These are phyloP conservation scores for Suncus etruscus DNA, from an alignment of 2,113 vertebrate species.

Conservation along the genomic window DNA sequence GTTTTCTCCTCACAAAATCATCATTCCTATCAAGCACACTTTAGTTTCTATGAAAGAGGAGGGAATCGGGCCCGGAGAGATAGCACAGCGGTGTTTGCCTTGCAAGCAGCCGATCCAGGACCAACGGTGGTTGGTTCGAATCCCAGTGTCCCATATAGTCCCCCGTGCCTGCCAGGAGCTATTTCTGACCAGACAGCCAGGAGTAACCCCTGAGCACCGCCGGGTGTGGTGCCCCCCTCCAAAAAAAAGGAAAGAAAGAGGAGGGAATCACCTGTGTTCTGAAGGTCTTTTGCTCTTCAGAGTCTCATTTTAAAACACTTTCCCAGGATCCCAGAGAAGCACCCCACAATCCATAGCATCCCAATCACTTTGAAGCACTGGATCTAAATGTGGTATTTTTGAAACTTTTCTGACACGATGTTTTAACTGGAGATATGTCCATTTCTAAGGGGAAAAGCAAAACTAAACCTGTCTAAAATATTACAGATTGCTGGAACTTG, in stretches of 20 bases:
- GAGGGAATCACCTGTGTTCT: neutral
- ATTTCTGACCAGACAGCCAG: too few relatives aligned
- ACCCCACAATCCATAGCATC: neutral
- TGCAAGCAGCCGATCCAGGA: too few relatives aligned
- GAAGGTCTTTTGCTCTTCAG: slow-evolving; percentile 10
- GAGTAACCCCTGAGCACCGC: too few relatives aligned
- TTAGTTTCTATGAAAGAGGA: neutral
- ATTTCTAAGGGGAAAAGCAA: neutral
- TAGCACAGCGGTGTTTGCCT: too few relatives aligned
- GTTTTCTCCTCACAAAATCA: neutral
- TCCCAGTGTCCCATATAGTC: too few relatives aligned
- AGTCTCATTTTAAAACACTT: neutral
- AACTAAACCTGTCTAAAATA: neutral
- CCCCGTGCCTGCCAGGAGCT: too few relatives aligned
- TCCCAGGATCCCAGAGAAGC: neutral
- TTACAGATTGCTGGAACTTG: neutral
- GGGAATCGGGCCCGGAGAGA: too few relatives aligned
- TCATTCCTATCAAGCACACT: neutral
- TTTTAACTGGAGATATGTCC: neutral
- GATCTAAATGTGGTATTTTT: neutral
- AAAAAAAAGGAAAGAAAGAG: too few relatives aligned
- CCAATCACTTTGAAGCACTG: neutral
- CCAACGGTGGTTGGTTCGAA: too few relatives aligned
- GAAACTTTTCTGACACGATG: neutral
- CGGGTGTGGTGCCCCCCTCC: too few relatives aligned